These are phyloP conservation scores for Picus viridis DNA, from an alignment of 2,797 vertebrate species.

Conservation along the genomic window DNA sequence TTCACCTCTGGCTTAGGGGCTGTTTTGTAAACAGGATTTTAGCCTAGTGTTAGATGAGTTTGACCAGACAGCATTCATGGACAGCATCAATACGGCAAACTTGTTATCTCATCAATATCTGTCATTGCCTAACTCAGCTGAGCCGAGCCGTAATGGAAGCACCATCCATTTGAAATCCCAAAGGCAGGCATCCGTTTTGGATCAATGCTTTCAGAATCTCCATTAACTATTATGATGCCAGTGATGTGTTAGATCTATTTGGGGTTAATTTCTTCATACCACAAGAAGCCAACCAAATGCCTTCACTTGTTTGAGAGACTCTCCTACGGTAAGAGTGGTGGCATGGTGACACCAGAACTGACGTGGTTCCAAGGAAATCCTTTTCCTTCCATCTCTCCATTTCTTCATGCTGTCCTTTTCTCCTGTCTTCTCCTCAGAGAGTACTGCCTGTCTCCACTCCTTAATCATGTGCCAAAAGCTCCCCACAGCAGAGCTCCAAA, in stretches of 20 bases:
- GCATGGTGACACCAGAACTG: fast-evolving
- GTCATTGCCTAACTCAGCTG: not conserved
- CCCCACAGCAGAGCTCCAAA: not conserved
- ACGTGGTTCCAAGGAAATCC: not conserved
- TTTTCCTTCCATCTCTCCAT: not conserved
- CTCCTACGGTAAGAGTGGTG: not conserved
- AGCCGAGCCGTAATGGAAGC: not conserved
- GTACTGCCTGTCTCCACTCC: not conserved
- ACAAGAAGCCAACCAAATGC: not conserved
- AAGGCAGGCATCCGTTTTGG: not conserved
- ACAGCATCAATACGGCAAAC: not conserved
- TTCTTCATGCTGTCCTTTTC: not conserved
- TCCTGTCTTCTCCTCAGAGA: not conserved
- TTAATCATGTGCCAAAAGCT: not conserved
- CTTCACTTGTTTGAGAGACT: not conserved
- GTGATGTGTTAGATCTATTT: not conserved
- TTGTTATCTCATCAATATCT: slow-evolving; percentile 57
- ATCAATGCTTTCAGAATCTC: slow-evolving; percentile 35
- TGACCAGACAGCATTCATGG: not conserved
- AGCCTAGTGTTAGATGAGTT: not conserved
- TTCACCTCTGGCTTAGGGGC: not conserved
- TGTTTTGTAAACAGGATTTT: not conserved
- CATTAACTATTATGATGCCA: not conserved
- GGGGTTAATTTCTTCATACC: not conserved
- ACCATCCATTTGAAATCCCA: slow-evolving; percentile 50